These are phyloP conservation scores for Bufo bufo DNA, from an alignment of 2,113 vertebrate genomes.

Conservation along the genomic window DNA sequence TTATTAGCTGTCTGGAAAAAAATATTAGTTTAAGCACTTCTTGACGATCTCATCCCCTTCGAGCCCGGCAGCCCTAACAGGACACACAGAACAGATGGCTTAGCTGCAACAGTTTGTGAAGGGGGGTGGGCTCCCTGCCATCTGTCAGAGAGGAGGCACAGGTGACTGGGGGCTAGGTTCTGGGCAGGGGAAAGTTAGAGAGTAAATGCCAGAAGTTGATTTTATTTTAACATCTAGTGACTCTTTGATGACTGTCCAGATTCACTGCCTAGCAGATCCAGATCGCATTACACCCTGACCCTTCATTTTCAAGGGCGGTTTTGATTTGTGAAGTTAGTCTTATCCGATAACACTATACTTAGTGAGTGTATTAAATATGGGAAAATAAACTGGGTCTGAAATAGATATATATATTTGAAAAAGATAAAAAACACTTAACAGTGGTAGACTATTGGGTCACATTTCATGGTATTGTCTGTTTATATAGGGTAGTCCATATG, in stretches of 20 bases:
- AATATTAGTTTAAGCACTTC: conserved; percentile 26
- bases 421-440: no score
- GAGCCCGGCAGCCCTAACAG: conserved; percentile 56
- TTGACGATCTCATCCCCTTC: conserved; percentile 22
- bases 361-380: neutral
- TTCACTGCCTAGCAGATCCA: neutral
- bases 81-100: conserved; percentile 61
- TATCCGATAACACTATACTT: neutral
- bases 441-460: no score
- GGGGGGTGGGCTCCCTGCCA: conserved; percentile 57
- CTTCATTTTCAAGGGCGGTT: neutral
- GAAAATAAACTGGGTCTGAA: neutral
- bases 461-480: no score
- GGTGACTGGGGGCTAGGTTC: conserved; percentile 50
- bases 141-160: conserved; percentile 49
- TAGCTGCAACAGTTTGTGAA: conserved; percentile 60
- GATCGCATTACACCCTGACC: neutral
- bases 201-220: conserved; percentile 39
- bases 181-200: conserved; percentile 48
- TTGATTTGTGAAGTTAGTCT: neutral
- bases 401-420: no score
- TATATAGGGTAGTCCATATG: no score
- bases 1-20: neutral
- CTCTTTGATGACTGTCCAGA: conserved; percentile 25
- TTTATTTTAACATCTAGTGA: conserved; percentile 37